Base-by-base conservation (phyloP, 2,113 vertebrate species). In the Clarias magur region DNA sequence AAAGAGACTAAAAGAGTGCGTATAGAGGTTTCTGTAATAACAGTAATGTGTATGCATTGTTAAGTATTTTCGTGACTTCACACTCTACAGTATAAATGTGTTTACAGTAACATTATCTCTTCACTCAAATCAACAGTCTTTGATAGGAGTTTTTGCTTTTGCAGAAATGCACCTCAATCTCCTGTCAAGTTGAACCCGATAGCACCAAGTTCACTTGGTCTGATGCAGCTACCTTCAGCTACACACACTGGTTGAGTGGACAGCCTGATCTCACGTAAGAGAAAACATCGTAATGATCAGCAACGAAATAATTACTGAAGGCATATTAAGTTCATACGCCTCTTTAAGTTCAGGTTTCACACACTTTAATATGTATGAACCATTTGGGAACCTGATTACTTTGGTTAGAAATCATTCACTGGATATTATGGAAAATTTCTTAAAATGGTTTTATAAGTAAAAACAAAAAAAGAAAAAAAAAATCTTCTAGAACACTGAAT, bases 131-230 rank as follows among this genome's bases (percentile, higher is more conserved):
- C 21, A 75, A 48, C 19, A 42, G 70, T 48, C 48, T 72, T 27
- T 62, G 62, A 81, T 19, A 3, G 13, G 3, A 19, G 2, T 6
- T 79, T 3, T 3, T 87, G 0, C 89, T 80, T 88, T 83, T 87
- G 23, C 89, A 95, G 95, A 93, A 92, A 92, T 96, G 95, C 92
- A 95, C 89, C 72, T 93, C 92, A 85, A 75, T 95, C 30, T 94
- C 94, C 3, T 96, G 95, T 86, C 63, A 95, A 82, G 90, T 96
- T 7, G 89, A 93, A 76, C 79, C 79, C 0, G 89, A 93, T 48
- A 94, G 91, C 91, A 84, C 0, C 7, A 62, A 88, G 21, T 93
- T 94, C 56, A n/a, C 81, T 83, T 96, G 95, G 95, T 94, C 94
- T 6, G 95, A 96, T 53, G 87, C 93, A 21, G 21, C 23, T 3